Evolutionary conservation across 1,140 invertebrate species (phyloP).

Genomic region (Atta cephalotes): DNA sequence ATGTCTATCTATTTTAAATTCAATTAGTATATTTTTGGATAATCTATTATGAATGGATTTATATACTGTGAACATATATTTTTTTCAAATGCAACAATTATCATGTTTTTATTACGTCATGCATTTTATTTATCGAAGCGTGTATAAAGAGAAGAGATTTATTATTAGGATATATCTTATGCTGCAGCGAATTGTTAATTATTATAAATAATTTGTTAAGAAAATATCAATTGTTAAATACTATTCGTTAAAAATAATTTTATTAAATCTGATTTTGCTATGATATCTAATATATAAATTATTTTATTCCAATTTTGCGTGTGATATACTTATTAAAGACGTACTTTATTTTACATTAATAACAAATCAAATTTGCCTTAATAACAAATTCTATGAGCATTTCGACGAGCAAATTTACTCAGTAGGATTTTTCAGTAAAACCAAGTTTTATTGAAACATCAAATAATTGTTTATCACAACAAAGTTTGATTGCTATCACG

Average conservation of each 20-base stretch:
- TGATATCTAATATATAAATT: not conserved
- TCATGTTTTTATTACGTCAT: conserved; percentile 9
- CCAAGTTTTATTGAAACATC: not conserved
- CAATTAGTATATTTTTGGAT: not conserved
- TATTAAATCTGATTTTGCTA: not conserved
- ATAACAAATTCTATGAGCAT: not conserved
- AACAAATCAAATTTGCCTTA: not conserved
- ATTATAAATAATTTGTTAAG: not conserved
- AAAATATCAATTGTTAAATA: not conserved
- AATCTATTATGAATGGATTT: not conserved
- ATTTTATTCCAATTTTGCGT: not conserved
- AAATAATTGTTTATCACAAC: conserved; percentile 10
- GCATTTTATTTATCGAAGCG: conserved; percentile 29
- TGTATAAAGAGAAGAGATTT: not conserved
- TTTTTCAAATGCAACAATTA: not conserved
- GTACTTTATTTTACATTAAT: not conserved
- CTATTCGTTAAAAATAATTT: not conserved
- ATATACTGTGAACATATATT: not conserved
- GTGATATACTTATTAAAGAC: not conserved
- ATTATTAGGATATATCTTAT: not conserved
- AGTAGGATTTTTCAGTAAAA: not conserved
- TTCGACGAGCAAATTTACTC: not conserved
- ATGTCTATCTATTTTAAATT: not conserved
- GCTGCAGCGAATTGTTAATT: not conserved
- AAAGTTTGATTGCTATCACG: not conserved